These are phyloP conservation scores for Solen grandis DNA, from an alignment of 1,140 invertebrate species.

Conservation along the genomic window DNA sequence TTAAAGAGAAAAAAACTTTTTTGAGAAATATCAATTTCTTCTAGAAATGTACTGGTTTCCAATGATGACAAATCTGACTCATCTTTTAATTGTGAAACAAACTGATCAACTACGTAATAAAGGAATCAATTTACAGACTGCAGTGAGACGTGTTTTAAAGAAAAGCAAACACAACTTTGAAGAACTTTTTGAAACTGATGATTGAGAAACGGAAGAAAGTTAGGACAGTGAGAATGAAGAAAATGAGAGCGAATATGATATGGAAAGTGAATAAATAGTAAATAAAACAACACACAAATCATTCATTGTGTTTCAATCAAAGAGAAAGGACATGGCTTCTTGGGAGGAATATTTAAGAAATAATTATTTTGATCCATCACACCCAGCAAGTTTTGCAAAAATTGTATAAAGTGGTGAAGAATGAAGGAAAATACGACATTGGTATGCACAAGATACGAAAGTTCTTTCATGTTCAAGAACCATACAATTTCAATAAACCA, in stretches of 20 bases:
- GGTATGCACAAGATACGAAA: constrained; percentile 2
- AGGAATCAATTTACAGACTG: not conserved
- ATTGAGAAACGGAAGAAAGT: too few relatives aligned
- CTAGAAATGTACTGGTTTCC: not conserved
- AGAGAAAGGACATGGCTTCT: not conserved
- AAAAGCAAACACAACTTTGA: not conserved
- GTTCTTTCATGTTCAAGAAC: not conserved
- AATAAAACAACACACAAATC: not conserved
- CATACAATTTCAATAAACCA: not conserved
- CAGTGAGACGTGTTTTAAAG: not conserved
- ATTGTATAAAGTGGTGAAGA: not conserved
- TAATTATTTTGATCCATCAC: not conserved
- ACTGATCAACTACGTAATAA: not conserved
- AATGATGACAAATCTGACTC: not conserved
- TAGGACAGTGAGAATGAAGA: not conserved
- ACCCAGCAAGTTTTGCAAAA: not conserved
- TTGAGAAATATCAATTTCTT: not conserved
- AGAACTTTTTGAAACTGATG: not conserved
- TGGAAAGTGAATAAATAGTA: not conserved
- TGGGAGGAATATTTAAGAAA: not conserved
- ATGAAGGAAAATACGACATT: constrained; percentile 1
- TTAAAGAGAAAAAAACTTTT: not conserved
- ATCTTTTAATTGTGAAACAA: not conserved
- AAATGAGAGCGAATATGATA: not conserved
- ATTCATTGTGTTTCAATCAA: not conserved